Evolutionary conservation across 2,888 invertebrate genomes (phyloP).

Genomic region (Cactoblastis cactorum): DNA sequence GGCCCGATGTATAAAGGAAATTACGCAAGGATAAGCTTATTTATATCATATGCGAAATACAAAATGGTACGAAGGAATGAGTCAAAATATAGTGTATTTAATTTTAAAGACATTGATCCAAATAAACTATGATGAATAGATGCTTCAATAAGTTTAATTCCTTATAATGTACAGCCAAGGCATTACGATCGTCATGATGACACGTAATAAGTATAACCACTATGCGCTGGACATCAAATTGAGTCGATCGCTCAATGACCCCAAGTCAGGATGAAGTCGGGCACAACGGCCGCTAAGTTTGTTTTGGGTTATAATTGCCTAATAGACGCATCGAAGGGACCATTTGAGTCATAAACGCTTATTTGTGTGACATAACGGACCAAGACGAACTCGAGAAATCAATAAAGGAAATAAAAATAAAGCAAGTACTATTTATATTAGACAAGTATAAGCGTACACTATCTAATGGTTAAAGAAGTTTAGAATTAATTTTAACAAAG

Average conservation of each 20-base stretch:
- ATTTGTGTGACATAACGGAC: conserved; percentile 14
- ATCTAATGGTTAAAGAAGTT: not conserved
- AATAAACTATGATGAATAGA: conserved; percentile 16
- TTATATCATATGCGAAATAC: no score
- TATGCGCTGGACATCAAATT: conserved; percentile 39
- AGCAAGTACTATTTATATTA: no score
- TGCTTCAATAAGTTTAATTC: conserved; percentile 22
- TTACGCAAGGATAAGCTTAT: no score
- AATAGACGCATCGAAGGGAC: conserved; percentile 30
- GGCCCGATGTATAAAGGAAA: no score
- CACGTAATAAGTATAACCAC: conserved; percentile 44
- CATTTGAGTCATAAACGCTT: conserved; percentile 13
- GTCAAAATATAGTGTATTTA: not conserved
- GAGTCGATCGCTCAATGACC: conserved; percentile 70
- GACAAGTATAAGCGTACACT: not conserved
- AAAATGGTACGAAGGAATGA: not conserved
- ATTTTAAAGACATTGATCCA: not conserved
- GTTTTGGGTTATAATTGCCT: conserved; percentile 53
- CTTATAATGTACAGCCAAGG: conserved; percentile 19
- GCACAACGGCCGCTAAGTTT: conserved; percentile 37
- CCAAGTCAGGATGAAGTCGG: conserved; percentile 42
- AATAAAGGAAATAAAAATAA: not conserved
- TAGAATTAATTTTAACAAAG: not conserved
- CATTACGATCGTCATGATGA: conserved; percentile 39
- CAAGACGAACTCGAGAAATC: conserved; percentile 3